Conservation (phyloP, 2,113 vertebrate genomes). For the Petroica traversi region DNA sequence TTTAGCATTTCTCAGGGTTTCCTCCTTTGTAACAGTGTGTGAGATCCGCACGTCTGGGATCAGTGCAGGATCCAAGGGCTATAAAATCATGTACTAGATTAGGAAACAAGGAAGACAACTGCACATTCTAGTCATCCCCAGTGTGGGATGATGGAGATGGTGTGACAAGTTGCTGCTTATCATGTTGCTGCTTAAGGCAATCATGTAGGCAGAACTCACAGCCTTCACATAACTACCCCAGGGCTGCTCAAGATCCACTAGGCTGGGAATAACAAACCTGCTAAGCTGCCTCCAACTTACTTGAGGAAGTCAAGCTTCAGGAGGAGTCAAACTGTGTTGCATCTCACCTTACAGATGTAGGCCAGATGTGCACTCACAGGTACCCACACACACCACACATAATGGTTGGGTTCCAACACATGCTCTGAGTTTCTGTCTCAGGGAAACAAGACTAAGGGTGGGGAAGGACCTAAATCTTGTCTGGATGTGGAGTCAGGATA, state of each 20-base stretch:
- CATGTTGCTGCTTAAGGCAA: constrained; percentile 2
- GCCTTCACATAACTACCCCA: neutral
- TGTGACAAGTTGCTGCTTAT: constrained; percentile 41
- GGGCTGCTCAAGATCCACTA: neutral
- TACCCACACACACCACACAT: neutral
- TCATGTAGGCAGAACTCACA: neutral
- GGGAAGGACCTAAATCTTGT: neutral
- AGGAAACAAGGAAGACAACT: constrained; percentile 62
- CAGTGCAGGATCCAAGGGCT: neutral
- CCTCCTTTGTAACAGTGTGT: neutral
- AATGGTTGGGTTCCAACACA: neutral
- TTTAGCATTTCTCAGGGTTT: neutral
- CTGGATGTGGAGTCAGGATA: neutral
- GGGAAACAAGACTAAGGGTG: neutral
- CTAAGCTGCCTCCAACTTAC: neutral
- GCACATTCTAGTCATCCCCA: constrained; percentile 41
- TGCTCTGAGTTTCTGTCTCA: neutral
- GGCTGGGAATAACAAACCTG: neutral
- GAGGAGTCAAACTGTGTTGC: neutral
- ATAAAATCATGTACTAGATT: constrained; percentile 13
- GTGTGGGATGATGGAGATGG: neutral
- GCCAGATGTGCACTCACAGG: neutral
- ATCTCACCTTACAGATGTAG: neutral
- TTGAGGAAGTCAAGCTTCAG: neutral
- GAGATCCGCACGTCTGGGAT: neutral